Conservation (phyloP, 53 echinoderm and acorn worm species). For the Arbacia lixula region DNA sequence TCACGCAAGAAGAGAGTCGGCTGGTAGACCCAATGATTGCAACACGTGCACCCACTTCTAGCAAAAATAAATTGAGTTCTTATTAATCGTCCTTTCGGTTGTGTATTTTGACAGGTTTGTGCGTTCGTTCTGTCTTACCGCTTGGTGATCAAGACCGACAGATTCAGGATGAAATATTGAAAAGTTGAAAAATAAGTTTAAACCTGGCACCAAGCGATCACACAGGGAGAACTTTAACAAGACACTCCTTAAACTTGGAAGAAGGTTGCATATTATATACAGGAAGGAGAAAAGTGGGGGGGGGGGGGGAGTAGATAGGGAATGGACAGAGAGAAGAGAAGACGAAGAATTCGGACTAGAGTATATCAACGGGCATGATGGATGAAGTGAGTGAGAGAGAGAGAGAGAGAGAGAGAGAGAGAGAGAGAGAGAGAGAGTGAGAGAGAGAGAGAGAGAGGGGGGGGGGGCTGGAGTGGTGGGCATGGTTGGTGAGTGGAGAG, state of each 20-base stretch:
- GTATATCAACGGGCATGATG: neutral
- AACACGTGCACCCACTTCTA: conserved; percentile 3
- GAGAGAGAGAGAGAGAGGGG: neutral
- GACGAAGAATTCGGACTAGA: neutral
- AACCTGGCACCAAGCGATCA: too few relatives aligned
- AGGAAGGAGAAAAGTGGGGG: neutral
- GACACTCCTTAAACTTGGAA: too few relatives aligned
- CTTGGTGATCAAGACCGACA: too few relatives aligned
- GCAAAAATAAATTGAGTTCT: conserved; percentile 35
- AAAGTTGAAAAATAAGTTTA: neutral
- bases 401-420: neutral
- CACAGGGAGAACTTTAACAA: too few relatives aligned
- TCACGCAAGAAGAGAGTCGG: too few relatives aligned
- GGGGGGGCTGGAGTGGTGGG: neutral
- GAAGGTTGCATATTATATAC: neutral
- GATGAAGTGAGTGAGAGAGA: neutral
- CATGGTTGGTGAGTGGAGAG: neutral
- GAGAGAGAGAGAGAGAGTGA: neutral
- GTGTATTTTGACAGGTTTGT: conserved; percentile 31
- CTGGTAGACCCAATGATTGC: too few relatives aligned
- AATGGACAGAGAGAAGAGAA: neutral
- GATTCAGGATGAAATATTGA: conserved; percentile 7
- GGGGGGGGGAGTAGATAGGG: neutral
- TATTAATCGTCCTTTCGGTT: conserved; percentile 26
- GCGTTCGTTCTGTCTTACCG: neutral